These are phyloP conservation scores for Parthenolecanium corni DNA, from an alignment of 2,888 invertebrate genomes.

Conservation along the genomic window DNA sequence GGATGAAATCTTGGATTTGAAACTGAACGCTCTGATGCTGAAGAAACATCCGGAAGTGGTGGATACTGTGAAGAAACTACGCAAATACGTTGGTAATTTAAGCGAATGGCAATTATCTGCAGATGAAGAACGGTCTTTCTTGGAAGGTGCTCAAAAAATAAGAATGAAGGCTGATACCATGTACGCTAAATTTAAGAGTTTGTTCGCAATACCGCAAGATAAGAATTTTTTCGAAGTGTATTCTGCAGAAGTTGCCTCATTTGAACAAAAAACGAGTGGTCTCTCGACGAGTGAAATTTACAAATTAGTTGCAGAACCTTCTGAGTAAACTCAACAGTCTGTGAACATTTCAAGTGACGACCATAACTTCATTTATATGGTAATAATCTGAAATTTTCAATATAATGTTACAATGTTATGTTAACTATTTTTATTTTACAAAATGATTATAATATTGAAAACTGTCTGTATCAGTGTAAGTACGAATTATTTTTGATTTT, in stretches of 20 bases:
- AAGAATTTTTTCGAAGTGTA: slow-evolving; percentile 62
- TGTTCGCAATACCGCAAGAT: slow-evolving; percentile 52
- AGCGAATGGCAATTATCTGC: slow-evolving; percentile 56
- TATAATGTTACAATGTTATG: too few relatives aligned
- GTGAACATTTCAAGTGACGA: not conserved
- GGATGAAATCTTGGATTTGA: slow-evolving; percentile 48
- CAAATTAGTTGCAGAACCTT: slow-evolving; percentile 39
- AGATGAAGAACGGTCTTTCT: slow-evolving; percentile 43
- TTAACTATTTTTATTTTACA: too few relatives aligned
- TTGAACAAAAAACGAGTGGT: slow-evolving; percentile 53
- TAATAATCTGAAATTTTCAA: too few relatives aligned
- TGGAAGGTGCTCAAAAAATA: slow-evolving; percentile 41
- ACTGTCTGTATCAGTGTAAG: too few relatives aligned
- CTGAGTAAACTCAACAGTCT: not conserved
- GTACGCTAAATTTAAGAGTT: slow-evolving; percentile 45
- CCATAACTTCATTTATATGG: too few relatives aligned
- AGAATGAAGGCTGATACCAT: slow-evolving; percentile 55
- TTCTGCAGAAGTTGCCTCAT: slow-evolving; percentile 52
- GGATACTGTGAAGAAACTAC: slow-evolving; percentile 58
- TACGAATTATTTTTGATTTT: too few relatives aligned
- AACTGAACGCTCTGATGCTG: slow-evolving; percentile 60
- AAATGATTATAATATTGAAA: too few relatives aligned
- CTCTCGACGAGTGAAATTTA: slow-evolving; percentile 49
- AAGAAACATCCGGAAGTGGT: slow-evolving; percentile 68
- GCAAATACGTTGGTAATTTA: slow-evolving; percentile 61